Evolutionary conservation across 2,888 invertebrate genomes (phyloP).

Genomic region (Orthosia gracilis): DNA sequence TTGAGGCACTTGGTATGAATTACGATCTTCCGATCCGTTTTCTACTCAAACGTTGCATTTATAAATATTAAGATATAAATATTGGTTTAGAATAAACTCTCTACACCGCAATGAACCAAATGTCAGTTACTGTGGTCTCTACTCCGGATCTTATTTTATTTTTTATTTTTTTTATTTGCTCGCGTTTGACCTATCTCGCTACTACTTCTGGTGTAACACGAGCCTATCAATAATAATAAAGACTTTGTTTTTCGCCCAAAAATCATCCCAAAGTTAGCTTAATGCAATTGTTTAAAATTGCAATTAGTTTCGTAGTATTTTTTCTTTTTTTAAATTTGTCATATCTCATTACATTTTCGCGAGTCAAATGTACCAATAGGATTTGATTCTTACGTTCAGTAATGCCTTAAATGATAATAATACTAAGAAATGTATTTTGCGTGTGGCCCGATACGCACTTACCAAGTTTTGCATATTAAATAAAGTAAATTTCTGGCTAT

Average conservation of each 20-base stretch:
- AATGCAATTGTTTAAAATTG: too few relatives aligned
- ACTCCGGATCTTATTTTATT: too few relatives aligned
- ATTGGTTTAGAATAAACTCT: too few relatives aligned
- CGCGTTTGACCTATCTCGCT: too few relatives aligned
- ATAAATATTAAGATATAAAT: too few relatives aligned
- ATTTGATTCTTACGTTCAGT: background rate
- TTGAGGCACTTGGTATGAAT: background rate
- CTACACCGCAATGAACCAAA: too few relatives aligned
- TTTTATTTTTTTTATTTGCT: too few relatives aligned
- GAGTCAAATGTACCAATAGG: background rate
- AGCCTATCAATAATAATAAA: too few relatives aligned
- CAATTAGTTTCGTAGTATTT: background rate
- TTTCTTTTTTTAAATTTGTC: background rate
- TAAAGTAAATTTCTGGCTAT: conserved; percentile 15
- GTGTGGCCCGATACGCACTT: conserved; percentile 7
- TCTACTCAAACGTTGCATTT: too few relatives aligned
- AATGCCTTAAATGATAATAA: background rate
- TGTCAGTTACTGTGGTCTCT: too few relatives aligned
- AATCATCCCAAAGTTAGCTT: background rate
- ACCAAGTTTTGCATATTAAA: conserved; percentile 14
- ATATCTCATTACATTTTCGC: background rate
- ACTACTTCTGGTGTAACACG: too few relatives aligned
- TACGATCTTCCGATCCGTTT: too few relatives aligned
- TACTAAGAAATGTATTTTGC: conserved; percentile 7
- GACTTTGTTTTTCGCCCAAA: background rate